Evolutionary conservation across 2,797 vertebrate species (phyloP).

Genomic region (Danio albolineatus): DNA sequence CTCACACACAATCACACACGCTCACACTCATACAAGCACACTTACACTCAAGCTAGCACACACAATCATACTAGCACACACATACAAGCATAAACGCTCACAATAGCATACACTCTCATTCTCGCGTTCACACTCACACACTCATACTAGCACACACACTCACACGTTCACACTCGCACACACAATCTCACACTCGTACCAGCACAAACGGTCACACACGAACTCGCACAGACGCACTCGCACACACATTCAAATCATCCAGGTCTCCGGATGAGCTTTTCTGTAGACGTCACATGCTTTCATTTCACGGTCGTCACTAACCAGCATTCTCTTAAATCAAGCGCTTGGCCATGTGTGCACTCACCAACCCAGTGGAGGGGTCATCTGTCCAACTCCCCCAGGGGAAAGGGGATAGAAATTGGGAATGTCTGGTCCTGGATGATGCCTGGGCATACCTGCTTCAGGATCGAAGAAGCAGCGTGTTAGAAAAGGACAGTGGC

Average conservation of each 20-base stretch:
- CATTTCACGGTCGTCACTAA: background rate
- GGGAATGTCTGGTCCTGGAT: slow-evolving; percentile 92
- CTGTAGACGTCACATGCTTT: slow-evolving; percentile 16
- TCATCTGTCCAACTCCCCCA: slow-evolving; percentile 95
- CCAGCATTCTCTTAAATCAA: background rate
- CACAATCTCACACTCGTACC: too few relatives aligned
- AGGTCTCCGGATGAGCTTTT: background rate
- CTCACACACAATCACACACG: too few relatives aligned
- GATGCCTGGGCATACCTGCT: slow-evolving; percentile 94
- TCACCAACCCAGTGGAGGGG: slow-evolving; percentile 98
- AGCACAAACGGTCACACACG: too few relatives aligned
- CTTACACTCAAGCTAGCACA: too few relatives aligned
- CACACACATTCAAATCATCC: slow-evolving; percentile 7
- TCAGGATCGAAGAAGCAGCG: slow-evolving; percentile 2
- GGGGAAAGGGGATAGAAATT: slow-evolving; percentile 98
- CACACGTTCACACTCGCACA: too few relatives aligned
- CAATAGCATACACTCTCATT: too few relatives aligned
- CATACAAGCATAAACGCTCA: too few relatives aligned
- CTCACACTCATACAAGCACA: too few relatives aligned
- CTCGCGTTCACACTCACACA: too few relatives aligned
- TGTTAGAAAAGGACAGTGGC: slow-evolving; percentile 8
- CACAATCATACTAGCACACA: too few relatives aligned
- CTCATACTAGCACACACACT: too few relatives aligned
- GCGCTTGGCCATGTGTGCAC: slow-evolving; percentile 60
- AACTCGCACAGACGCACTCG: too few relatives aligned